phyloP scores from a whole-genome alignment of 92 coral and sea anemone species.

The Porites rus region DNA sequence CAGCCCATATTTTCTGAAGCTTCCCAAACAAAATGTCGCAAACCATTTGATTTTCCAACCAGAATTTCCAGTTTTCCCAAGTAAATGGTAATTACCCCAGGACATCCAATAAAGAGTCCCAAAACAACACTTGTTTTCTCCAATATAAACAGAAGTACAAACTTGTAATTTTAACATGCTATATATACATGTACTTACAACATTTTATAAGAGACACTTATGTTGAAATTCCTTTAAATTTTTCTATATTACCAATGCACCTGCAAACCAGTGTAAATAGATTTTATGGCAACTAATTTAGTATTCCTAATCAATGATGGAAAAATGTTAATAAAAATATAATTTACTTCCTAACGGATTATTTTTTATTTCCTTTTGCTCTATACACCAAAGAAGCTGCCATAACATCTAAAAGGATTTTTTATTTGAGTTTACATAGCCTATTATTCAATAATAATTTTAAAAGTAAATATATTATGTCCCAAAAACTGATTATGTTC shows the following conservation, averaged over 20 bases:
- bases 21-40: too few species aligned
- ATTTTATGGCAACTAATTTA: background rate
- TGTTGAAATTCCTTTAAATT: background rate
- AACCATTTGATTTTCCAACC: too few species aligned
- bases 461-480: background rate
- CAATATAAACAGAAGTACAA: background rate
- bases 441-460: background rate
- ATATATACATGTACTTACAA: background rate
- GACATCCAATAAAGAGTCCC: too few species aligned
- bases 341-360: background rate
- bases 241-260: background rate
- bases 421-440: background rate
- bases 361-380: background rate
- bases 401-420: background rate
- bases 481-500: slow-evolving; percentile 13
- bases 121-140: background rate
- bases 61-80: too few species aligned
- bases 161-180: background rate
- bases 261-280: background rate
- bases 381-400: background rate
- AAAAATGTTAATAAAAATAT: background rate
- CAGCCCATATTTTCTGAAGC: too few species aligned
- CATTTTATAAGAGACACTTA: background rate
- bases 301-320: background rate
- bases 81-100: background rate